phyloP scores from a whole-genome alignment of 2,888 invertebrate genomes.

The Hypselothyrea guttata region DNA sequence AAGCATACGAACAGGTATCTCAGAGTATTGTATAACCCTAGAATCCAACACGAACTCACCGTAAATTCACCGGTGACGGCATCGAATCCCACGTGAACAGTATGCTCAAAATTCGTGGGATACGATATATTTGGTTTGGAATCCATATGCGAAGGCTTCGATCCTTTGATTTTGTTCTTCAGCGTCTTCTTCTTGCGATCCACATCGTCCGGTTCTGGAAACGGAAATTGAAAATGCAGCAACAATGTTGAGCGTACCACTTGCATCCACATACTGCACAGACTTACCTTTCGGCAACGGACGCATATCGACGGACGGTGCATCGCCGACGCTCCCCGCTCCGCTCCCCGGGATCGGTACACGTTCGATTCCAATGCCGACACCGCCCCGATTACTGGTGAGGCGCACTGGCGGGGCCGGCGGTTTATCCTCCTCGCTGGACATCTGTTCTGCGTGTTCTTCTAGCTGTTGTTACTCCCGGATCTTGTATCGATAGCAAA shows the following conservation, averaged over 20 bases:
- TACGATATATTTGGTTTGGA: slow-evolving; percentile 99
- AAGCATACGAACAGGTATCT: slow-evolving; percentile 33
- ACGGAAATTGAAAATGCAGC: slow-evolving; percentile 14
- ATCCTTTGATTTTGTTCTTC: slow-evolving; percentile 92
- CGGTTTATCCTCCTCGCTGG: slow-evolving; percentile 97
- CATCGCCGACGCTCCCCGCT: slow-evolving; percentile 86
- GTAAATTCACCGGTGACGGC: slow-evolving; percentile 99
- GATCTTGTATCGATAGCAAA: slow-evolving; percentile 15
- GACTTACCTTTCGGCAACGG: slow-evolving; percentile 93
- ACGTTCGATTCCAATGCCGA: slow-evolving; percentile 87
- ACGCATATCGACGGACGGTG: slow-evolving; percentile 94
- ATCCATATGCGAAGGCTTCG: slow-evolving; percentile 89
- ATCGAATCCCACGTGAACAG: slow-evolving; percentile 99
- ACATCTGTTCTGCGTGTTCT: slow-evolving; percentile 84
- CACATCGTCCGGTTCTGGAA: slow-evolving; percentile 93
- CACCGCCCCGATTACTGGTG: slow-evolving; percentile 92
- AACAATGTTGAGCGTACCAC: slow-evolving; percentile 27
- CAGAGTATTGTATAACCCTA: too few species aligned
- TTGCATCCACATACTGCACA: slow-evolving; percentile 12
- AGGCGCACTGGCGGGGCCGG: slow-evolving; percentile 98
- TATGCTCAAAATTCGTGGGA: slow-evolving; percentile 99
- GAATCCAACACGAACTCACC: slow-evolving; percentile 85
- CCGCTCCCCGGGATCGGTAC: slow-evolving; percentile 86
- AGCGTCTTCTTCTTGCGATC: slow-evolving; percentile 94
- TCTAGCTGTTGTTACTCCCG: background rate